Evolutionary conservation across 2,888 invertebrate genomes (phyloP).

Genomic region (Poecilus cupreus): DNA sequence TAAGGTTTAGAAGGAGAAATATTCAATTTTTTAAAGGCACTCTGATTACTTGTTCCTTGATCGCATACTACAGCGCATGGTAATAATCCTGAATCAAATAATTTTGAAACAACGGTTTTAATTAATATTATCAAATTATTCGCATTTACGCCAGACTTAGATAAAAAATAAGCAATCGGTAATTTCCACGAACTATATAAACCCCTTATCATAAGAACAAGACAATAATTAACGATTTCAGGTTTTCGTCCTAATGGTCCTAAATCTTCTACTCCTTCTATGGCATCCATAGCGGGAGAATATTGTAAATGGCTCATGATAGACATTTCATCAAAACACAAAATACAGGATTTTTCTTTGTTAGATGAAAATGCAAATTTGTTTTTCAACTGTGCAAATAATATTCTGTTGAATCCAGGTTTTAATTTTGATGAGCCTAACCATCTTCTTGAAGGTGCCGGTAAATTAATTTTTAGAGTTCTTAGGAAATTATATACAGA

Average conservation of each 20-base stretch:
- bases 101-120: background rate
- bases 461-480: background rate
- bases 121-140: background rate
- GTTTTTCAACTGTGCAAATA: background rate
- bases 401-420: background rate
- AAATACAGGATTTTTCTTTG: constrained; percentile 14
- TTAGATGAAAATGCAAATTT: background rate
- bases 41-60: too few species aligned
- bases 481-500: background rate
- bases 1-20: background rate
- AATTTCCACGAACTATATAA: background rate
- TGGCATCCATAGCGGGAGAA: background rate
- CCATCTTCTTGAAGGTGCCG: background rate
- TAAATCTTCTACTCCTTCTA: background rate
- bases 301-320: constrained; percentile 33
- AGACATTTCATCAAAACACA: constrained; percentile 59
- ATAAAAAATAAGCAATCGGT: constrained; percentile 1
- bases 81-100: background rate
- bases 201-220: background rate
- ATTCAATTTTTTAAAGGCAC: too few species aligned
- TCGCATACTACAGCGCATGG: too few species aligned
- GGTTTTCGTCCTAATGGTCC: background rate
- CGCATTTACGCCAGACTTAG: background rate
- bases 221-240: background rate
- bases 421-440: background rate